These are phyloP conservation scores for Pangasius larnaudii DNA, from an alignment of 2,797 vertebrate species.

Conservation along the genomic window DNA sequence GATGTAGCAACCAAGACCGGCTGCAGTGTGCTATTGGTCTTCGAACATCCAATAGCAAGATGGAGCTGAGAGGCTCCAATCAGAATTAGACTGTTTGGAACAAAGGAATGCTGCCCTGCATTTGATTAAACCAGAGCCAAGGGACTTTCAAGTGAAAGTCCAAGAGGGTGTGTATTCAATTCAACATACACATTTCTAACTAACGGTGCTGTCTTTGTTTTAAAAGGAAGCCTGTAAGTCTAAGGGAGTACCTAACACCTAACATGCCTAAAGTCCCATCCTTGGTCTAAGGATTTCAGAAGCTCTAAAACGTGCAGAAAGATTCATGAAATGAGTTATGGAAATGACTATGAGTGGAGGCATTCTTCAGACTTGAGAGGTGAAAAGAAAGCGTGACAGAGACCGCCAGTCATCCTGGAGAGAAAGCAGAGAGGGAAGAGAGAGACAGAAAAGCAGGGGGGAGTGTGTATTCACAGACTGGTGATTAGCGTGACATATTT, in stretches of 20 bases:
- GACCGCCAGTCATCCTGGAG: conserved; percentile 33
- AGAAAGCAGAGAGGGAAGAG: conserved; percentile 23
- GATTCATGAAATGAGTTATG: conserved; percentile 59
- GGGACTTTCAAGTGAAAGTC: conserved; percentile 52
- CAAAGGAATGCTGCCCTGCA: conserved; percentile 61
- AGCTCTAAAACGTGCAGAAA: conserved; percentile 55
- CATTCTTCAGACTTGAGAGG: conserved; percentile 44
- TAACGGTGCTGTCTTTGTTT: conserved; percentile 3
- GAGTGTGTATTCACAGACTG: conserved; percentile 58
- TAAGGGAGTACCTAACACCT: conserved; percentile 67
- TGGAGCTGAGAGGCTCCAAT: conserved; percentile 55
- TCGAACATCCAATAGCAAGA: conserved; percentile 51
- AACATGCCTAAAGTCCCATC: conserved; percentile 47
- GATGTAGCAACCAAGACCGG: conserved; percentile 59
- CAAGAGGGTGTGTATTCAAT: conserved; percentile 42
- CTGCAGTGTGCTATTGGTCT: conserved; percentile 53
- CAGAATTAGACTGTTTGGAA: conserved; percentile 57
- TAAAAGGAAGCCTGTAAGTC: neutral
- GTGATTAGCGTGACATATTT: conserved; percentile 71
- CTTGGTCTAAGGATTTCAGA: neutral
- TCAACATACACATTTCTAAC: conserved; percentile 38
- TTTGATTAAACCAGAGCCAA: conserved; percentile 52
- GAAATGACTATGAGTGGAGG: conserved; percentile 56
- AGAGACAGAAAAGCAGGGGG: conserved; percentile 8
- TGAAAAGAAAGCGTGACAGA: conserved; percentile 27